Base-by-base conservation (phyloP, 37 sponge, comb jelly and placozoan genomes). In the Diacarnus erythraeanus region DNA sequence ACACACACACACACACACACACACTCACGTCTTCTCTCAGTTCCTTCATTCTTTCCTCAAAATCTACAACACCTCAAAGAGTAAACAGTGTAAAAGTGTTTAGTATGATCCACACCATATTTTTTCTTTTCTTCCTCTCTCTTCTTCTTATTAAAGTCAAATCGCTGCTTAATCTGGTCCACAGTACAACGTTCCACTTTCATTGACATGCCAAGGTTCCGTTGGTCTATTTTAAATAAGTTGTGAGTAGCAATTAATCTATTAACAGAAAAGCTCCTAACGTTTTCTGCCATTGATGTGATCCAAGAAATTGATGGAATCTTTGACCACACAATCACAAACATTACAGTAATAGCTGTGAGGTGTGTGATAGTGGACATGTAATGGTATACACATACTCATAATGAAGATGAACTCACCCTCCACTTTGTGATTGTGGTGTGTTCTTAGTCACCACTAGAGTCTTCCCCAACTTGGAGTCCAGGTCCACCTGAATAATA, bases 171-270 rank as follows among this genome's bases (percentile, higher is more conserved):
- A 54, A 99, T 96, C 77, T 99, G 97, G n/a, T 99, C 97, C 29
- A 99, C 75, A 37, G 97, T 89, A 33, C 94, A 88, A 41, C 83
- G 69, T 74, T 99, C 99, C 42, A 99, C 90, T 72, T 90, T 89
- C 99, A 99, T 99, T 10, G 99, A 99, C 99, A 99, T 99, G 15
- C 99, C 99, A 71, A 99, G 37, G 73, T 99, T 99, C 2, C 97
- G 77, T 71, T 99, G 99, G 86, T 96, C 95, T 97, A 80, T 66
- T 68, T 42, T 61, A 81, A 10, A 36, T 20, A 12, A 31, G 34
- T 12, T 15, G 51, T 12, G 12, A 47, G 6, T 6, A 47, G 12
- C 51, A 15, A 12, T 37, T 8, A 69, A n/a, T n/a, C n/a, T n/a
- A n/a, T n/a, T n/a, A n/a, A n/a, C 70, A 37, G 8, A 12, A 69